Base-by-base conservation (phyloP, 1,140 invertebrate species). In the Musca vetustissima region DNA sequence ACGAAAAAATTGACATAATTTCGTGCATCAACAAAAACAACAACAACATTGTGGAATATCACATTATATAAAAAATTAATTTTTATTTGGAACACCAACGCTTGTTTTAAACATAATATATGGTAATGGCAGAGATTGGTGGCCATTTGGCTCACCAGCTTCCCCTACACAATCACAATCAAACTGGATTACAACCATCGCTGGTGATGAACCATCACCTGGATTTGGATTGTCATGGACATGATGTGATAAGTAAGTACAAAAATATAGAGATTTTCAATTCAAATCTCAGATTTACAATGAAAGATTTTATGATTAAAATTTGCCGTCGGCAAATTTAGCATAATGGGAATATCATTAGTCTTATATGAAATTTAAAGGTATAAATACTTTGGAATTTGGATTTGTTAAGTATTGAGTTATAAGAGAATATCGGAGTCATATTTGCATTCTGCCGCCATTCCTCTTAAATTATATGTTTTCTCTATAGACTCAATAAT, bases 51-150 rank as follows among this genome's bases (percentile, higher is more conserved):
- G 19, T 9, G 21, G 28, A 68, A 68, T n/a, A 28, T 55, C 19
- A 25, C n/a, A n/a, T n/a, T n/a, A n/a, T n/a, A n/a, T 9, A 57
- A 21, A 24, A 21, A 24, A 67, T 57, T 67, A 21, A 22, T 65
- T 55, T 65, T 43, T 25, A 36, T 69, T 64, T 65, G 67, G 32
- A 65, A 74, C n/a, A 70, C 36, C 6, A 43, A 77, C 71, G 72
- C 72, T 70, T 53, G 73, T 72, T 72, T 73, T 77, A 78, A 81
- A 74, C 77, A 75, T 78, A 81, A 81, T 81, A 80, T 83, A 86
- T 86, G 85, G 85, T 86, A 84, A 86, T 86, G 85, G 85, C 85
- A 84, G 85, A 86, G 85, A 83, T 82, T 76, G 85, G 85, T 83
- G 85, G 84, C 82, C 84, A 85, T 84, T 85, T 85, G 83, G 85